Base-by-base conservation (phyloP, 2,888 invertebrate genomes). In the Lottia gigantea region DNA sequence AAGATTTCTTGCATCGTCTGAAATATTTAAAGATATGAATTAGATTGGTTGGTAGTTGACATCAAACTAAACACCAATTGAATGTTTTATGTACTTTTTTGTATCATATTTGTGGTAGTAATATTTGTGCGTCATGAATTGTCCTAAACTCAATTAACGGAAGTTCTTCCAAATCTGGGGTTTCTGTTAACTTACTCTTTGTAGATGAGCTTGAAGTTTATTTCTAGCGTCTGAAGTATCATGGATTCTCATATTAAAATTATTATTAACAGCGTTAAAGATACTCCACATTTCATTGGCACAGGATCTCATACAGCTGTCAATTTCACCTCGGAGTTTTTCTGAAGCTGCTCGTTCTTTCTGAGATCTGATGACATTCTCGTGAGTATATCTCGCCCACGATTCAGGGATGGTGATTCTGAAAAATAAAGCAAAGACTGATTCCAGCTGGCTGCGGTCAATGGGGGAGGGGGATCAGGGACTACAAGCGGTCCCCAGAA, bases 1-100 rank as follows among this genome's bases (percentile, higher is more conserved):
- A 95, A 96, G 82, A 97, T 92, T 90, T 97, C 97, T 89, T 96
- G 95, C 86, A 95, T 95, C 25, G 94, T 91, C 94, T 94, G 74
- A 15, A 72, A 40, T 16, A 25, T 8, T 40, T 8, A 11, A 40
- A 40, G 31, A 31, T 4, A 31, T 31, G 6, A 6, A n/a, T n/a
- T n/a, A n/a, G n/a, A n/a, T n/a, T n/a, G n/a, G n/a, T n/a, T n/a
- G n/a, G n/a, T n/a, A n/a, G n/a, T n/a, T n/a, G n/a, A n/a, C n/a
- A n/a, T n/a, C n/a, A n/a, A n/a, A n/a, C n/a, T n/a, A n/a, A n/a
- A n/a, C n/a, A n/a, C n/a, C n/a, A n/a, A n/a, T n/a, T n/a, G n/a
- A n/a, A n/a, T n/a, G n/a, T n/a, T n/a, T n/a, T n/a, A n/a, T n/a
- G n/a, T n/a, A n/a, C n/a, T n/a, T n/a, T n/a, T n/a, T n/a, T n/a